Conservation (phyloP, 2,113 vertebrate genomes). For the Neomonachus schauinslandi region DNA sequence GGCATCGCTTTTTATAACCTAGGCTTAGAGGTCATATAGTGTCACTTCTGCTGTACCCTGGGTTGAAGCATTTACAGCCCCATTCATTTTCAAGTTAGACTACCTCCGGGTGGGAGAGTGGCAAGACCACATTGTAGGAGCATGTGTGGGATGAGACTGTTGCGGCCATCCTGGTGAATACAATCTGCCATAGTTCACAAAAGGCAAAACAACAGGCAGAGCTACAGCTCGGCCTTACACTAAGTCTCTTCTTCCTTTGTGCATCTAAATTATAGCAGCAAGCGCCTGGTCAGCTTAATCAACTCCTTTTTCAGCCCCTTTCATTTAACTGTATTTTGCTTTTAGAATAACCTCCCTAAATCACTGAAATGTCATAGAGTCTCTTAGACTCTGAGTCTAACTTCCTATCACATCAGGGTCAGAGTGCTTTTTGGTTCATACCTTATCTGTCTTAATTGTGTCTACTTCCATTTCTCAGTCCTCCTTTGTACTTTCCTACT, state of each 20-base stretch:
- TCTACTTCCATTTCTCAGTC: not conserved
- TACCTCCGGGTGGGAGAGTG: not conserved
- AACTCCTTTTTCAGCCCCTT: not conserved
- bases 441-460: not conserved
- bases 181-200: accelerated
- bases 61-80: not conserved
- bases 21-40: not conserved
- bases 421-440: not conserved
- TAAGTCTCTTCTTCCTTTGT: not conserved
- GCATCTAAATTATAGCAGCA: not conserved
- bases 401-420: not conserved
- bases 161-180: not conserved
- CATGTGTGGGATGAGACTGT: not conserved
- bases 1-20: not conserved
- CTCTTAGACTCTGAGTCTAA: not conserved
- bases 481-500: not conserved
- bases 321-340: not conserved
- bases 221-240: not conserved
- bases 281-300: not conserved
- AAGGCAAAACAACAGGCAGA: not conserved
- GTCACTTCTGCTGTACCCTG: not conserved
- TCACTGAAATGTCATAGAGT: not conserved
- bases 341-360: not conserved
- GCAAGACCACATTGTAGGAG: not conserved
- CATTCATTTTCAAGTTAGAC: not conserved